Base-by-base conservation (phyloP, 2,797 vertebrate species). In the Crenichthys baileyi region DNA sequence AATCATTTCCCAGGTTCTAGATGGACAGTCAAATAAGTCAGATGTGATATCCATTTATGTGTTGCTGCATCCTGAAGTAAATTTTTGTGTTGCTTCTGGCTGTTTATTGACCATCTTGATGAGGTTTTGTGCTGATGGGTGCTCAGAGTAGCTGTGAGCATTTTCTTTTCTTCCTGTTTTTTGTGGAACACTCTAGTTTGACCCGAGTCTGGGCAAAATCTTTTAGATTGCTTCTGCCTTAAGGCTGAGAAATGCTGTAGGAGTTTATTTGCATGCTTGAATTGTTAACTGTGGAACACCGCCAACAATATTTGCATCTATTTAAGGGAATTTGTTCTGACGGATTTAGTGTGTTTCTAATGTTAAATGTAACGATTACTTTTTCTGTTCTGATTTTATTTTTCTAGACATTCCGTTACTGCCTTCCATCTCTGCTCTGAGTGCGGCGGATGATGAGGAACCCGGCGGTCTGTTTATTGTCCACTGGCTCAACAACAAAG, bases 401-500 rank as follows among this genome's bases (percentile, higher is more conserved):
- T 65, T 61, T 65, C 85, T 56, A 99, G 98, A 99, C 93, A 99
- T 99, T 94, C 98, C 98, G 90, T 94, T 99, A 61, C 96, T 99
- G 70, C 98, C 98, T 89, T 99, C 98, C 77, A 99, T 99, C 91
- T 97, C 97, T 1, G 98, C 98, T 76, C 89, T 99, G 91, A 97
- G 92, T 83, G 94, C 96, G 71, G 90, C 71, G 18, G 95, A 95
- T 87, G 97, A 96, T 75, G 97, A 98, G 90, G 98, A 99, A 85
- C 95, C 96, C 67, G 97, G 95, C 56, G 97, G 98, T n/a, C 96
- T 95, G 79, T 99, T 99, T 93, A 97, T 98, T 51, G 97, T 99
- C 71, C 98, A 99, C 90, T 99, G 98, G 98, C 95, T 99, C 75
- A 98, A 99, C 88, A 99, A 99, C 90, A 99, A 99, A 93, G 98